These are phyloP conservation scores for Luperina nickerlii DNA, from an alignment of 2,888 invertebrate genomes.

Conservation along the genomic window DNA sequence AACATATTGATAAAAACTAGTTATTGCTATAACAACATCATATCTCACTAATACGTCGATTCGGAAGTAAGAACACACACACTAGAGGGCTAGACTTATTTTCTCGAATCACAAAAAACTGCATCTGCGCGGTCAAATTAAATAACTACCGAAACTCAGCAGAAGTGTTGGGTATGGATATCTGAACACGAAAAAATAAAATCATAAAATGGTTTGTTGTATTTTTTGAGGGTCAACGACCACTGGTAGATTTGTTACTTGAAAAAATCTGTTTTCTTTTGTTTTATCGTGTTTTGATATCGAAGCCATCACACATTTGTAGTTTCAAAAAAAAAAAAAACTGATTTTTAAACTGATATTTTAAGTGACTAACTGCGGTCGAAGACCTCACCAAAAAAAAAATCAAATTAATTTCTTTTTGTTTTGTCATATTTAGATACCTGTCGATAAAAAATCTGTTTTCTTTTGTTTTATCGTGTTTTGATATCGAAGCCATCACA, in stretches of 20 bases:
- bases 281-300: background rate
- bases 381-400: background rate
- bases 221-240: no score
- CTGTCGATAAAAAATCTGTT: no score
- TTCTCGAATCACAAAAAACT: conserved; percentile 1
- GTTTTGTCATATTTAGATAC: background rate
- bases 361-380: background rate
- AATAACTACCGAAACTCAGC: background rate
- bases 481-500: no score
- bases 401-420: background rate
- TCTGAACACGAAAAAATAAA: no score
- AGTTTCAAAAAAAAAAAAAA: background rate
- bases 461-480: no score
- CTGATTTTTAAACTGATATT: no score
- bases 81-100: conserved; percentile 17
- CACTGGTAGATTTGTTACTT: background rate
- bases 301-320: background rate
- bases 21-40: conserved; percentile 79
- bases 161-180: background rate
- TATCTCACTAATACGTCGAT: conserved; percentile 82
- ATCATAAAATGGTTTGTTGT: no score
- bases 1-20: conserved; percentile 60
- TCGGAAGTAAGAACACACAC: conserved; percentile 33
- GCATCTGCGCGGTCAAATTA: background rate
- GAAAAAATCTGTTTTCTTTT: background rate